These are phyloP conservation scores for Lepeophtheirus salmonis DNA, from an alignment of 1,140 invertebrate genomes.

Conservation along the genomic window DNA sequence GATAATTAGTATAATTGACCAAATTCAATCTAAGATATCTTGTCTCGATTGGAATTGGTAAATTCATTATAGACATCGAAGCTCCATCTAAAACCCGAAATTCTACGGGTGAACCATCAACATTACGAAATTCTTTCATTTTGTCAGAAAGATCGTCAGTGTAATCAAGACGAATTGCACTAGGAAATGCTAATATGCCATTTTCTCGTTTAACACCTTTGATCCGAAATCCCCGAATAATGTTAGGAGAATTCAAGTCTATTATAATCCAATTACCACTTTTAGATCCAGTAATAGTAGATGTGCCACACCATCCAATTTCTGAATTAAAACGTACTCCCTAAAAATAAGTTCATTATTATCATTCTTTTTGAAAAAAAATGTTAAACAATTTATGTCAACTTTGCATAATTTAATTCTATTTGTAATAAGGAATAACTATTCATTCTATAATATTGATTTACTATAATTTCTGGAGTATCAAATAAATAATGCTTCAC, in stretches of 20 bases:
- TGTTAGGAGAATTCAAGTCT: constrained; percentile 70
- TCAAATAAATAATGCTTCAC: too few species aligned
- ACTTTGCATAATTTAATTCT: too few species aligned
- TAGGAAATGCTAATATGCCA: constrained; percentile 61
- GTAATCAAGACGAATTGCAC: constrained; percentile 64
- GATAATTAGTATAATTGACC: constrained; percentile 60
- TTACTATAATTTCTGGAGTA: too few species aligned
- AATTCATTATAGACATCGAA: constrained; percentile 57
- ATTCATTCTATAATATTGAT: too few species aligned
- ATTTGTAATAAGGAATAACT: too few species aligned
- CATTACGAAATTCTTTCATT: constrained; percentile 74
- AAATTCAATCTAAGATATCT: constrained; percentile 69
- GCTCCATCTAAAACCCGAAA: constrained; percentile 68
- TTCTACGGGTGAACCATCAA: constrained; percentile 75
- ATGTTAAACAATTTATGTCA: too few species aligned
- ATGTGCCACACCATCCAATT: constrained; percentile 72
- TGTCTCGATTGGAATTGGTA: constrained; percentile 76
- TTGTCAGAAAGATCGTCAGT: constrained; percentile 69
- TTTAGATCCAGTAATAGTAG: constrained; percentile 44
- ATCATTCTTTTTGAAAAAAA: too few species aligned
- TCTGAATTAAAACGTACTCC: constrained; percentile 58
- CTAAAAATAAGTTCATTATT: too few species aligned
- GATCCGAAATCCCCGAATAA: constrained; percentile 68
- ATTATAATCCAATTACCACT: constrained; percentile 61
- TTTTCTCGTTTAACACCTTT: constrained; percentile 59